These are phyloP conservation scores for Sturnus vulgaris DNA, from an alignment of 2,113 vertebrate species.

Conservation along the genomic window DNA sequence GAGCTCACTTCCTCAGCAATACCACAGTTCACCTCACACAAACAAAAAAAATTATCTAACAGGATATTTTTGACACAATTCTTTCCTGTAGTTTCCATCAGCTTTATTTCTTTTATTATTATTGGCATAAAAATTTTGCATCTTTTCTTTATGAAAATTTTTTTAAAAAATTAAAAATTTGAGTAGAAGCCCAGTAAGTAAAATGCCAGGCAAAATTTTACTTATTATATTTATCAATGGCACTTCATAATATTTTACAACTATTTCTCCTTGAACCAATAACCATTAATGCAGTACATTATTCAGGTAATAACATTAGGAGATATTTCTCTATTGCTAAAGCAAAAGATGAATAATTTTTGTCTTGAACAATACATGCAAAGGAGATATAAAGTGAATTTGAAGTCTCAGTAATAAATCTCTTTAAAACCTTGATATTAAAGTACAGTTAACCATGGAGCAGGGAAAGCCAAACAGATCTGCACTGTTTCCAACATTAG, in stretches of 20 bases:
- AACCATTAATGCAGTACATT: neutral
- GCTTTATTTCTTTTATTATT: neutral
- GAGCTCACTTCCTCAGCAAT: neutral
- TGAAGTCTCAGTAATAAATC: neutral
- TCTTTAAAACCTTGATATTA: neutral
- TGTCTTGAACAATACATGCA: neutral
- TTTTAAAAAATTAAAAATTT: neutral
- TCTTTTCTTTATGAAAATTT: neutral
- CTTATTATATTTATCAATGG: neutral
- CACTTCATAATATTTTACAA: neutral
- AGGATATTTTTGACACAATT: neutral
- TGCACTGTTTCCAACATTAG: neutral
- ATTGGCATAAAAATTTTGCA: neutral
- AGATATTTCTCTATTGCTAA: neutral
- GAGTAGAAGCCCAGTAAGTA: neutral
- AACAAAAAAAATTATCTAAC: neutral
- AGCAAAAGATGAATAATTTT: neutral
- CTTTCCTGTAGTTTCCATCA: neutral
- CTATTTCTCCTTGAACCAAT: neutral
- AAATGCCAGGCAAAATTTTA: neutral
- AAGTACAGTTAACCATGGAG: neutral
- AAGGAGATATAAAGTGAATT: neutral
- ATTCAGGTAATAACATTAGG: neutral
- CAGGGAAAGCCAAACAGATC: neutral
- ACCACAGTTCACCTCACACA: neutral